Evolutionary conservation across 2,113 vertebrate genomes (phyloP).

Genomic region (Pterophyllum scalare): DNA sequence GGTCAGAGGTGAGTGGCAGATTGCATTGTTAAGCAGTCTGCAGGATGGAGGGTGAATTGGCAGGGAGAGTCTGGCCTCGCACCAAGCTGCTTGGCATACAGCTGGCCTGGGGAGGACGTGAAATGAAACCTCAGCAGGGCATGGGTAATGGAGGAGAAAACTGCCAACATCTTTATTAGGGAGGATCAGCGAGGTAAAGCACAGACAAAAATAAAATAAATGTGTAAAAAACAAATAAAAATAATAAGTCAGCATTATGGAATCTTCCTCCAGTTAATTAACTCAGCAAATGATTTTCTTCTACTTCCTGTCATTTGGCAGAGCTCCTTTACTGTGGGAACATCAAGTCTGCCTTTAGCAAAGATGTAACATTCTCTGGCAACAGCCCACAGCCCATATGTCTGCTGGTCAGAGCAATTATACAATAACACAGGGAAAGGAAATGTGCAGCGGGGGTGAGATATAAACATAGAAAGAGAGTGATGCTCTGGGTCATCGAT

Average conservation of each 20-base stretch:
- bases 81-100: constrained; percentile 42
- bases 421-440: not conserved
- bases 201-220: not conserved
- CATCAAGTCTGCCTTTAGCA: constrained; percentile 13
- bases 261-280: not conserved
- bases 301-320: not conserved
- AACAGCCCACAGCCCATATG: constrained; percentile 32
- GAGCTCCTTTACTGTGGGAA: not conserved
- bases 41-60: constrained; percentile 54
- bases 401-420: constrained; percentile 36
- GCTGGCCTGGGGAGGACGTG: constrained; percentile 36
- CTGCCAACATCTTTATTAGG: constrained; percentile 46
- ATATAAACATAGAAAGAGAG: constrained; percentile 8
- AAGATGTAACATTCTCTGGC: constrained; percentile 25
- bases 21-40: constrained; percentile 55
- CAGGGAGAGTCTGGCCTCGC: constrained; percentile 35
- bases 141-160: constrained; percentile 47
- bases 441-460: not conserved
- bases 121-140: constrained; percentile 62
- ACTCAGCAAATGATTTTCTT: not conserved
- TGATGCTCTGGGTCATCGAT: not conserved
- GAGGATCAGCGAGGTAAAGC: not conserved
- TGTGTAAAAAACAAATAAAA: not conserved
- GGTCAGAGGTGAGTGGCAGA: constrained; percentile 41
- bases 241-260: not conserved